Percentiles rank a stretch among this genome's conserved stretches.
These are phyloP conservation scores for Centropyge bicolor DNA, from an alignment of 2,797 vertebrate species.

Conservation along the genomic window DNA sequence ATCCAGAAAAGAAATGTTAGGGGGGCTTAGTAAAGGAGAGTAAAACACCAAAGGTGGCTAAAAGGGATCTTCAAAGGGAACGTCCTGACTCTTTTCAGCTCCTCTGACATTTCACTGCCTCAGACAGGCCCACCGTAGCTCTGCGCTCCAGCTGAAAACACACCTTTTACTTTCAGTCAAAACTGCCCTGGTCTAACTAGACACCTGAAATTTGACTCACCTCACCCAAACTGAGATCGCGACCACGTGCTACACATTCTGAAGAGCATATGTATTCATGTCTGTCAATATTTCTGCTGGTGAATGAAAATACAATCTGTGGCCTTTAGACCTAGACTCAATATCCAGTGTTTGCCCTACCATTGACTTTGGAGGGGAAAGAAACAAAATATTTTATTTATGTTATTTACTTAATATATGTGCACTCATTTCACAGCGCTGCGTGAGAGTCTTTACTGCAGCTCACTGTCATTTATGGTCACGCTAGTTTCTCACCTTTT, in stretches of 20 bases:
- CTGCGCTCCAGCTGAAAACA: slow-evolving; percentile 60
- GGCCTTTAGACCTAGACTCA: not conserved
- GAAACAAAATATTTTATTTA: not conserved
- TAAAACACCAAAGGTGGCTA: slow-evolving; percentile 82
- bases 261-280: slow-evolving; percentile 10
- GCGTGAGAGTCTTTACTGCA: too few relatives aligned
- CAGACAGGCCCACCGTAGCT: slow-evolving; percentile 84
- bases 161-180: slow-evolving; percentile 70
- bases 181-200: slow-evolving; percentile 53
- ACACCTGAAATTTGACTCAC: slow-evolving; percentile 48
- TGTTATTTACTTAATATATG: not conserved
- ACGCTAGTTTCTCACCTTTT: not conserved
- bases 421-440: not conserved
- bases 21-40: slow-evolving; percentile 80
- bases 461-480: not conserved
- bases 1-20: slow-evolving; percentile 78
- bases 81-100: slow-evolving; percentile 79
- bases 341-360: not conserved
- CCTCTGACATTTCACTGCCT: slow-evolving; percentile 82
- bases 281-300: slow-evolving; percentile 10
- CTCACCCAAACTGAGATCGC: slow-evolving; percentile 32
- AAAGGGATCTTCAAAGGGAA: slow-evolving; percentile 85
- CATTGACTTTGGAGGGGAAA: not conserved
- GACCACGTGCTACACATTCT: not conserved
- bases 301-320: not conserved